These are phyloP conservation scores for Phocoena sinus DNA, from an alignment of 2,113 vertebrate species.

Conservation along the genomic window DNA sequence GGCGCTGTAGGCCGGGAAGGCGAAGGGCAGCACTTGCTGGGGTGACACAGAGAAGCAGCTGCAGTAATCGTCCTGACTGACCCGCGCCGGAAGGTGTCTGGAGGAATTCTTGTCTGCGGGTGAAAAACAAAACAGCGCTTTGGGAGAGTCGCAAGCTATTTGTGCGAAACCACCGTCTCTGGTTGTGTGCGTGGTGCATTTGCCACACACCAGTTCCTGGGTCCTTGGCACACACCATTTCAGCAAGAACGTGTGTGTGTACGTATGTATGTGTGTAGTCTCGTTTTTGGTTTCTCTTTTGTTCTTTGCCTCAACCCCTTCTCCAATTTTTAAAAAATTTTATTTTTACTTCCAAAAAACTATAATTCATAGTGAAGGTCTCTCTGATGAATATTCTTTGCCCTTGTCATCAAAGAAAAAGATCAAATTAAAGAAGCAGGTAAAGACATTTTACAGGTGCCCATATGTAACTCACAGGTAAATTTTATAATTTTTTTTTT, in stretches of 20 bases:
- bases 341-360: background rate
- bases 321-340: background rate
- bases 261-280: background rate
- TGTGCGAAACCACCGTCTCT: background rate
- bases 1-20: conserved; percentile 76
- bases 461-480: background rate
- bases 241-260: background rate
- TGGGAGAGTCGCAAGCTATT: background rate
- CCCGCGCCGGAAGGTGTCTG: background rate
- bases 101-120: background rate
- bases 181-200: background rate
- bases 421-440: background rate
- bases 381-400: background rate
- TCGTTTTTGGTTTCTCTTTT: background rate
- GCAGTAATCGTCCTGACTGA: conserved; percentile 49
- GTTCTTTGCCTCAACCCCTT: background rate
- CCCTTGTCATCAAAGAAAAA: background rate
- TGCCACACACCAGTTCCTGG: background rate
- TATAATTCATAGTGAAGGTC: background rate
- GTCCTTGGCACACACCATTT: background rate
- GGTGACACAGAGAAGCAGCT: conserved; percentile 63
- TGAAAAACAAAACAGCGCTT: background rate
- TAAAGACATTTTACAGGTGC: background rate
- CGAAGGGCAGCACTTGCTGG: conserved; percentile 77
- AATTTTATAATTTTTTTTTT: background rate